Conservation (phyloP, 2,888 invertebrate genomes). For the Tetragnatha montana region DNA sequence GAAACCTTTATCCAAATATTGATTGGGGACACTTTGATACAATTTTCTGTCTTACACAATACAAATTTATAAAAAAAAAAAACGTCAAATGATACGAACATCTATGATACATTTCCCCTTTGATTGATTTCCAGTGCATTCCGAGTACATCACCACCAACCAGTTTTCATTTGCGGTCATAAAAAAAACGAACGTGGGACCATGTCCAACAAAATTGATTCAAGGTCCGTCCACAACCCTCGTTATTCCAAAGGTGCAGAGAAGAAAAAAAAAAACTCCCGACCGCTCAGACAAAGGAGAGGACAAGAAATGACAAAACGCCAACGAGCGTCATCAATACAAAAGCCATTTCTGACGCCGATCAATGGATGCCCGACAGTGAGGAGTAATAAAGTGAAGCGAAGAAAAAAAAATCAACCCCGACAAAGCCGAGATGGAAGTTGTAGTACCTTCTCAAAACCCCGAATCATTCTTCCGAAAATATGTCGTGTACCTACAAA, state of each 20-base stretch:
- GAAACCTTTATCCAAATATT: no score
- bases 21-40: no score
- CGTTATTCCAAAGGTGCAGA: constrained; percentile 7
- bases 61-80: no score
- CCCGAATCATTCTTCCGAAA: constrained; percentile 52
- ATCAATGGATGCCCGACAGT: constrained; percentile 11
- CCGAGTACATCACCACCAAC: no score
- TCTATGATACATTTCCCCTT: no score
- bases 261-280: neutral
- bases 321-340: constrained; percentile 8
- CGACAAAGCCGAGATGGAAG: neutral
- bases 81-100: no score
- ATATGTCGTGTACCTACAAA: constrained; percentile 42
- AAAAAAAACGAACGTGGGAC: no score
- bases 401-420: neutral
- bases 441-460: constrained; percentile 18
- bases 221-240: constrained; percentile 18
- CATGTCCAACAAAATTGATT: constrained; percentile 38
- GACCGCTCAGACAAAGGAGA: neutral
- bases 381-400: constrained; percentile 17
- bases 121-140: no score
- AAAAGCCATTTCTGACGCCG: constrained; percentile 4
- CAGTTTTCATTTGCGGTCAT: no score
- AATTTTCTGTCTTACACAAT: no score
- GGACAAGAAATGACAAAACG: constrained; percentile 32